phyloP scores from a whole-genome alignment of 1,140 invertebrate species.

The Nylanderia fulva region DNA sequence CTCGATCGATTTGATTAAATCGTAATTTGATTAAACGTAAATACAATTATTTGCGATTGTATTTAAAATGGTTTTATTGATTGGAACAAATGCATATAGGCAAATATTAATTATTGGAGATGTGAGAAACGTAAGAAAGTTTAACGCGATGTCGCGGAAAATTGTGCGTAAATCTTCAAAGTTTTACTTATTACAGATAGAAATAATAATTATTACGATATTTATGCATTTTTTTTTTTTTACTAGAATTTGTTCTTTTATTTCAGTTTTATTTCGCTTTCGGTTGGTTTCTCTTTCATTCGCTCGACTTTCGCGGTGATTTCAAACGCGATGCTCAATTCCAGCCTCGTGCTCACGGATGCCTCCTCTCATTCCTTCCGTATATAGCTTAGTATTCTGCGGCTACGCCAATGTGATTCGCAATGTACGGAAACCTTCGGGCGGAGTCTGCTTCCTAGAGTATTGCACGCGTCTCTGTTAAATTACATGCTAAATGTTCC shows the following conservation, averaged over 20 bases:
- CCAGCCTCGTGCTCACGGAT: slow-evolving; percentile 32
- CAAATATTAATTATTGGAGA: no score
- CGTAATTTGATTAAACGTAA: no score
- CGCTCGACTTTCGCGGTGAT: slow-evolving; percentile 33
- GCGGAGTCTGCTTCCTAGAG: slow-evolving; percentile 23
- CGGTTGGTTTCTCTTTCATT: slow-evolving; percentile 57
- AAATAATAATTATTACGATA: not conserved
- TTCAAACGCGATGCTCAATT: slow-evolving; percentile 51
- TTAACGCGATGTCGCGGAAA: not conserved
- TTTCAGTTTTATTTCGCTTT: slow-evolving; percentile 60
- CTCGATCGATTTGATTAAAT: not conserved
- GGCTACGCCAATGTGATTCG: slow-evolving; percentile 42
- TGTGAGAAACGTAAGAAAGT: not conserved
- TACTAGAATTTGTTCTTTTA: slow-evolving; percentile 28
- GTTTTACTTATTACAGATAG: slow-evolving; percentile 4
- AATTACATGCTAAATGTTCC: slow-evolving; percentile 41
- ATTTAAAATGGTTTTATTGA: not conserved
- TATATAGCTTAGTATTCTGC: slow-evolving; percentile 42
- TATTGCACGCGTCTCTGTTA: slow-evolving; percentile 48
- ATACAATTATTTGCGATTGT: not conserved
- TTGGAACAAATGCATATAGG: no score
- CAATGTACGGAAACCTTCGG: slow-evolving; percentile 16
- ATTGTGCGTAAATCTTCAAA: not conserved
- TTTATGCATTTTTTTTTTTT: not conserved
- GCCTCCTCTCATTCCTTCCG: slow-evolving; percentile 23